Evolutionary conservation across 2,888 invertebrate species (phyloP), one percentile per base, ranked within the genome.

Genomic region (Heliothis peltigera): DNA sequence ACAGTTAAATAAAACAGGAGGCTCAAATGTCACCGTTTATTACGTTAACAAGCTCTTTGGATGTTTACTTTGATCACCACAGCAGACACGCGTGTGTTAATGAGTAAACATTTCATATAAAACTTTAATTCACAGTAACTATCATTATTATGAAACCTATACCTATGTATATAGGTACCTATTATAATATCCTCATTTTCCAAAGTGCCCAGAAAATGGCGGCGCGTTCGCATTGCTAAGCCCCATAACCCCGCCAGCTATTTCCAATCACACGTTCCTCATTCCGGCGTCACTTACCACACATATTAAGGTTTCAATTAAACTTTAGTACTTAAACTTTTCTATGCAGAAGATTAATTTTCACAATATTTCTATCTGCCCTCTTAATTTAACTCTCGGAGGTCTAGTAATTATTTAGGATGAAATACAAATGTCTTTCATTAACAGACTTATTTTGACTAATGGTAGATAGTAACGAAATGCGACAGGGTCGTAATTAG

Each of bases 1-100:
- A 70, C 59, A 71, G 18, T 56, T 74, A 75, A 69, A 77, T 74
- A 70, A 70, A 54, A 67, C 51, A 66, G 22, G 55, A 55, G 55
- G 58, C 53, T 62, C 53, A 48, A 62, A 62, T 52, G 22, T 46
- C 51, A 15, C 47, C 39, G 12, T 48, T 35, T 71, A 73, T 57
- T 48, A 61, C 18, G 15, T 63, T 58, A 47, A 57, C 46, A 44
- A 59, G 44, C 22, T 53, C 2, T 7, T 21, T 59, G 18, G n/a
- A 5, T 43, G 12, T 58, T 19, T 19, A 32, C 32, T 32, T 32
- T 10, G 32, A 7, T 6, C 15, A 2, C 19, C 18, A n/a, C 6
- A 8, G 17, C 22, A 42, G 18, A 17, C 25, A n/a, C 10, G 19
- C 10, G 18, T 8, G 8, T 48, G 52, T n/a, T 1, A 32, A 43